These are phyloP conservation scores for Formica selysi DNA, from an alignment of 1,140 invertebrate genomes.

Conservation along the genomic window DNA sequence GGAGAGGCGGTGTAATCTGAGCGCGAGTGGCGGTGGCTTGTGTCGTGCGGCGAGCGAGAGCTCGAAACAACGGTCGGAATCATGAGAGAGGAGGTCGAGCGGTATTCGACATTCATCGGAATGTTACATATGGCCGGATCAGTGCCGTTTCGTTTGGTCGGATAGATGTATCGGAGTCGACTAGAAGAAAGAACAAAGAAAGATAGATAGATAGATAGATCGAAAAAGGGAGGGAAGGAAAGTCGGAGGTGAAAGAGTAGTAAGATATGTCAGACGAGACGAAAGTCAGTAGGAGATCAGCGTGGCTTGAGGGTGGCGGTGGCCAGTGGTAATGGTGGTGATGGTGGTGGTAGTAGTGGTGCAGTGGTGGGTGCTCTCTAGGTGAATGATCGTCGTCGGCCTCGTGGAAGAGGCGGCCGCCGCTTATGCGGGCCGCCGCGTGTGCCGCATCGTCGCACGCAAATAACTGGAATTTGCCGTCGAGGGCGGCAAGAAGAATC, in stretches of 20 bases:
- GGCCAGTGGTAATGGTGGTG: slow-evolving; percentile 65
- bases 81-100: too few species aligned
- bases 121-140: slow-evolving; percentile 18
- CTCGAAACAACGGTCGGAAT: too few species aligned
- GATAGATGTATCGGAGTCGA: slow-evolving; percentile 51
- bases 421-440: slow-evolving; percentile 74
- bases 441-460: slow-evolving; percentile 69
- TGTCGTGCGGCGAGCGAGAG: slow-evolving; percentile 4
- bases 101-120: slow-evolving; percentile 6
- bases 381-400: slow-evolving; percentile 76
- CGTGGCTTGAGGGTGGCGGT: slow-evolving; percentile 74
- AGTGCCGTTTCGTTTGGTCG: slow-evolving; percentile 61
- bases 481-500: slow-evolving; percentile 57
- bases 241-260: not conserved
- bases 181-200: slow-evolving; percentile 13
- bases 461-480: slow-evolving; percentile 61
- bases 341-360: slow-evolving; percentile 58
- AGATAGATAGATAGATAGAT: slow-evolving; percentile 35
- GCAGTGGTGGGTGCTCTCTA: slow-evolving; percentile 74
- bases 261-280: slow-evolving; percentile 67
- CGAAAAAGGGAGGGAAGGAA: slow-evolving; percentile 22
- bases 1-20: slow-evolving; percentile 5
- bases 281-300: slow-evolving; percentile 74
- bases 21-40: not conserved
- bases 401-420: slow-evolving; percentile 75